phyloP scores from a whole-genome alignment of 2,888 invertebrate species.

The Epistrophe grossulariae region DNA sequence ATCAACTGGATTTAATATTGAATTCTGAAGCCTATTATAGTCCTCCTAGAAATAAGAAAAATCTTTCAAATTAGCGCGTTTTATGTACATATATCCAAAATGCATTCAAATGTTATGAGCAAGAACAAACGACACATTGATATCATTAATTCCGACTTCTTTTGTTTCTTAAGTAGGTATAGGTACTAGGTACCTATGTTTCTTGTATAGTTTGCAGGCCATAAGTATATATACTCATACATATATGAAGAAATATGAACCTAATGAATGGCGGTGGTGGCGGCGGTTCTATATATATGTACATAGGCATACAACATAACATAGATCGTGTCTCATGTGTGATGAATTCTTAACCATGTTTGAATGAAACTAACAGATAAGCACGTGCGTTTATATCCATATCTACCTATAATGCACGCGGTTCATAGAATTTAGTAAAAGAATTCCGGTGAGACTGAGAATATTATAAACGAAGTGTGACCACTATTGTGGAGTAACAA shows the following conservation, averaged over 20 bases:
- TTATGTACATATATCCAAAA: neutral
- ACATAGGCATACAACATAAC: neutral
- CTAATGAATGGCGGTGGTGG: slow-evolving; percentile 38
- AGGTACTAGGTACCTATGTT: no score
- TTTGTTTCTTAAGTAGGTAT: slow-evolving; percentile 10
- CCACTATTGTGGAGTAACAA: neutral
- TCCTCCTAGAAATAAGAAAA: no score
- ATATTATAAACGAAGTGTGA: slow-evolving; percentile 6
- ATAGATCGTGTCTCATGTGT: slow-evolving; percentile 57
- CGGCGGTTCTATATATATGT: no score
- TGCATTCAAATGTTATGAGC: neutral
- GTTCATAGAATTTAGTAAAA: neutral
- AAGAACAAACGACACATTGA: neutral
- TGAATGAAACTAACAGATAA: slow-evolving; percentile 63
- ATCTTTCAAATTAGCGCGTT: no score
- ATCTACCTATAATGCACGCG: neutral
- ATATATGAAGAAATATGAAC: neutral
- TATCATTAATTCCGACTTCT: neutral
- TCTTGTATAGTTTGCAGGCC: slow-evolving; percentile 23
- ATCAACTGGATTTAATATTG: no score
- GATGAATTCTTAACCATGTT: slow-evolving; percentile 70
- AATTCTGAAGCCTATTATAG: no score
- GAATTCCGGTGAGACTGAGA: slow-evolving; percentile 5
- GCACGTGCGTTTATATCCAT: slow-evolving; percentile 55
- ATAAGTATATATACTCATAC: neutral